Conservation (phyloP, 2,888 invertebrate species). For the Malachius bipustulatus region DNA sequence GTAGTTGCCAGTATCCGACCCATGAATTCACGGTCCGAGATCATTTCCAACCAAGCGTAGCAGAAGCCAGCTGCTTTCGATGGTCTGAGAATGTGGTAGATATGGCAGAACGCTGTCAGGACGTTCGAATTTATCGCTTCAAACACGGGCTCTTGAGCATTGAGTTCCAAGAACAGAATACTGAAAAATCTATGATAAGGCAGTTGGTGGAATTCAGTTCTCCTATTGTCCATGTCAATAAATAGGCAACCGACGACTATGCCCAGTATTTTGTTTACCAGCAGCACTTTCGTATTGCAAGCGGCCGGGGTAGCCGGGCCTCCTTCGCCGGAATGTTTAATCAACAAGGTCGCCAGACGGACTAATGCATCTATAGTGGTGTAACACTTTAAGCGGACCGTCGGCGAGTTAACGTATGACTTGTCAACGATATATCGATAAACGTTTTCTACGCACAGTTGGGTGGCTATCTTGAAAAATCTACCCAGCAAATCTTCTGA, state of each 20-base stretch:
- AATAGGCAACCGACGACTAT: constrained; percentile 91
- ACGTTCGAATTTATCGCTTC: constrained; percentile 93
- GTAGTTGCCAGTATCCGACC: constrained; percentile 84
- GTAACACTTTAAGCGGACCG: constrained; percentile 83
- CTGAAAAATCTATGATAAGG: constrained; percentile 96
- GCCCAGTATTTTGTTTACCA: constrained; percentile 77
- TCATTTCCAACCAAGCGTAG: constrained; percentile 96
- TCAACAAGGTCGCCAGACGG: constrained; percentile 83
- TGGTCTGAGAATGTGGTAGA: constrained; percentile 85
- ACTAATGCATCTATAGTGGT: constrained; percentile 93
- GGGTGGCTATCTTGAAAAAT: constrained; percentile 93
- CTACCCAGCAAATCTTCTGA: constrained; percentile 95
- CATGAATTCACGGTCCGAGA: constrained; percentile 93
- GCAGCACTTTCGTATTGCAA: constrained; percentile 90
- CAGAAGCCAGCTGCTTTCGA: constrained; percentile 92
- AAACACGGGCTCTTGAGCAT: constrained; percentile 82
- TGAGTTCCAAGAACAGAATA: constrained; percentile 92
- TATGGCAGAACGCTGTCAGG: constrained; percentile 91
- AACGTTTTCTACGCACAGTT: constrained; percentile 91
- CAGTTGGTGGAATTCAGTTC: constrained; percentile 86
- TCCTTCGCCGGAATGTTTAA: constrained; percentile 89
- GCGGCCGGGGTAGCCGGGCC: no score
- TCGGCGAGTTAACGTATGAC: constrained; percentile 41
- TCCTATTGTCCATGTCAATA: constrained; percentile 90
- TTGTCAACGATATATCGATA: constrained; percentile 74